Base-by-base conservation (phyloP, 2,888 invertebrate species). In the Apodemia mormo region DNA sequence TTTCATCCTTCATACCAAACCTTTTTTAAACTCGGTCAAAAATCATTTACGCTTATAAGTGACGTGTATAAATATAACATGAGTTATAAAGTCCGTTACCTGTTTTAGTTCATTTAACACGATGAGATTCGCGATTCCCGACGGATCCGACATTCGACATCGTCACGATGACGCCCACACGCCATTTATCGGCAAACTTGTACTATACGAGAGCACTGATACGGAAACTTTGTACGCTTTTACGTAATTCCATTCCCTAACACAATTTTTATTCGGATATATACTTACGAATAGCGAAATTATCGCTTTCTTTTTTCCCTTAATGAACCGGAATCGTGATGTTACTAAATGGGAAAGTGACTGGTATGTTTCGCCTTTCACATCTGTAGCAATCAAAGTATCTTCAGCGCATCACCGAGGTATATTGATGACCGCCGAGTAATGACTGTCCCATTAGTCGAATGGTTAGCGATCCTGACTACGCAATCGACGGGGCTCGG, bases 171-270 rank as follows among this genome's bases (percentile, higher is more conserved):
- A 84, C 90, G 88, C 85, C 86, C 79, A 70, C 73, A 76, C 78
- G 80, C 76, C 81, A 81, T 84, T 87, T 84, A 86, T 85, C 83
- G 85, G 74, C 81, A 79, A 89, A 90, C 79, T 90, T 90, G 78
- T 77, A 80, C 85, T 86, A 87, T 88, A 87, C 84, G 84, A 80
- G 84, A 86, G 89, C 88, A 88, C 76, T 85, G 86, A 83, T 77
- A 81, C 83, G 87, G 85, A 87, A 87, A 87, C 80, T 86, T 67
- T 56, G 49, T 45, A 66, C 58, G 30, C 58, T 66, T 66, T 66
- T 45, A 49, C 66, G 66, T 66, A 66, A 52, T 52, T 52, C 52
- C 45, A 67, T 68, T 68, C 58, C 54, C 65, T 37, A 29, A 58
- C 22, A 65, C 29, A 30, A 52, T 52, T 49, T 49, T 65, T 37